phyloP scores from a whole-genome alignment of 2,888 invertebrate species.

The Drosophila mimica region DNA sequence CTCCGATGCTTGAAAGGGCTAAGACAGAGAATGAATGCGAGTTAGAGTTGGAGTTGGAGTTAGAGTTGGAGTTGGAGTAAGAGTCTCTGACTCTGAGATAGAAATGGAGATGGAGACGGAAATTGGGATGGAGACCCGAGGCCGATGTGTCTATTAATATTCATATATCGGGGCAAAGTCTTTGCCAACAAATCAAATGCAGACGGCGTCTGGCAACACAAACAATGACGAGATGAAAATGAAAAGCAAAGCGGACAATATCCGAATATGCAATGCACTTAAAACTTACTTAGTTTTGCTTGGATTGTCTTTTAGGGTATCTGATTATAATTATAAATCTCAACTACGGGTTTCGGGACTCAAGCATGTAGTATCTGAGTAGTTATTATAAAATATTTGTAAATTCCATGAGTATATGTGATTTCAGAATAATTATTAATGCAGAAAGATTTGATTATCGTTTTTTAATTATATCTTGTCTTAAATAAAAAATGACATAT shows the following conservation, averaged over 20 bases:
- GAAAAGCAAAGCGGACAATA: neutral
- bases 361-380: neutral
- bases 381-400: neutral
- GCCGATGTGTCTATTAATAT: conserved; percentile 72
- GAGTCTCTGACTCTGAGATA: too few species aligned
- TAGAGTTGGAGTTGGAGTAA: neutral
- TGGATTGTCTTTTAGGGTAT: too few species aligned
- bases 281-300: neutral
- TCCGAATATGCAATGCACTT: conserved; percentile 18
- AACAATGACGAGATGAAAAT: conserved; percentile 44
- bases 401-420: neutral
- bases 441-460: neutral
- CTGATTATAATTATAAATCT: neutral
- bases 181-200: conserved; percentile 69
- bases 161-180: conserved; percentile 70
- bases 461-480: too few species aligned
- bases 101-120: neutral
- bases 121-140: conserved; percentile 27
- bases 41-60: neutral
- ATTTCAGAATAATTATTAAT: neutral
- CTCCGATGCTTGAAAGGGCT: conserved; percentile 48
- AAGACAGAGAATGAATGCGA: conserved; percentile 2
- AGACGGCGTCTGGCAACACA: conserved; percentile 64
- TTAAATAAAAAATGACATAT: too few species aligned
- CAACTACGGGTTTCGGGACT: neutral